phyloP scores from a whole-genome alignment of 2,888 invertebrate genomes.

The Lordiphosa andalusiaca region DNA sequence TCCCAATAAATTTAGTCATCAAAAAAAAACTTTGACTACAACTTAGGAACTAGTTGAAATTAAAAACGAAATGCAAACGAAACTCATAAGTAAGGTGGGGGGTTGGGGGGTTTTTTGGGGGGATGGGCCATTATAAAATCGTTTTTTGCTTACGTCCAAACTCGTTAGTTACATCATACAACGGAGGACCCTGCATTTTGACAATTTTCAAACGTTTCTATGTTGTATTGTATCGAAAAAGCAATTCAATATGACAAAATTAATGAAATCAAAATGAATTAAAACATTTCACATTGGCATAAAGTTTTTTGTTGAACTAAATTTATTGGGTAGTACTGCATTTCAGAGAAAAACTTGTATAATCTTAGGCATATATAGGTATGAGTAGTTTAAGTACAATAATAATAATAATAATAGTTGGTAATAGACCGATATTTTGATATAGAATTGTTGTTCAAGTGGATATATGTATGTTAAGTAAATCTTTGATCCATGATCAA shows the following conservation, averaged over 20 bases:
- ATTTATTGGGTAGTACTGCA: constrained; percentile 83
- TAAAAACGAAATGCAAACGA: constrained; percentile 43
- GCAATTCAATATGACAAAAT: constrained; percentile 69
- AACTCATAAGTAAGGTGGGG: constrained; percentile 39
- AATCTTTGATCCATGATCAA: constrained; percentile 63
- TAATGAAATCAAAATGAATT: constrained; percentile 73
- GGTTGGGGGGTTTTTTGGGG: constrained; percentile 44
- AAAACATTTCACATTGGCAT: constrained; percentile 75
- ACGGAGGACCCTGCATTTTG: constrained; percentile 72
- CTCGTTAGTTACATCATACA: constrained; percentile 55
- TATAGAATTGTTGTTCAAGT: constrained; percentile 34
- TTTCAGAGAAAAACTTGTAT: constrained; percentile 60
- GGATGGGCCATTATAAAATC: constrained; percentile 75
- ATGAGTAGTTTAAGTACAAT: constrained; percentile 32
- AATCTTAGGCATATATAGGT: constrained; percentile 61
- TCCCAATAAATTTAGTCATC: constrained; percentile 79
- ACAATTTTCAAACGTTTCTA: constrained; percentile 45
- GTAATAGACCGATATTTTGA: constrained; percentile 45
- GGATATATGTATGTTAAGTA: constrained; percentile 50
- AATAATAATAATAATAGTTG: constrained; percentile 37
- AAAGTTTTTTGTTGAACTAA: constrained; percentile 81
- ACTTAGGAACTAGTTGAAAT: constrained; percentile 37
- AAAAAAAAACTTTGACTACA: constrained; percentile 72
- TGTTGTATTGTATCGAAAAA: constrained; percentile 51
- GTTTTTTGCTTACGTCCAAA: constrained; percentile 66